Base-by-base conservation (phyloP, 2,888 invertebrate genomes). In the Iphiclides podalirius region DNA sequence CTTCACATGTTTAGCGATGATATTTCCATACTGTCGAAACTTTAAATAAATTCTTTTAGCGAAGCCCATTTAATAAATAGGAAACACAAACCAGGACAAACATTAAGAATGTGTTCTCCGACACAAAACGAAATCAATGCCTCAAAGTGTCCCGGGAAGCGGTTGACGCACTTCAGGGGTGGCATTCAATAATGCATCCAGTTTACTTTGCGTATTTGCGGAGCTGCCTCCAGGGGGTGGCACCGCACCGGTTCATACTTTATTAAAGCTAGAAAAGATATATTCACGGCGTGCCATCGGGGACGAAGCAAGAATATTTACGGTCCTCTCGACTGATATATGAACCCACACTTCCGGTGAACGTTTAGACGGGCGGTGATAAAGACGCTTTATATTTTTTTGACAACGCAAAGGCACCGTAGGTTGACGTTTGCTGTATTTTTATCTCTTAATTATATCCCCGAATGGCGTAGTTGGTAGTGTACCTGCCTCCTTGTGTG, bases 101-200 rank as follows among this genome's bases (percentile, higher is more conserved):
- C n/a, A n/a, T n/a, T n/a, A n/a, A n/a, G n/a, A n/a, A 20, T 20
- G 20, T 20, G 4, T 6, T 20, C 20, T 20, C 3, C 20, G 20
- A 20, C 20, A 45, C 49, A 58, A 54, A 50, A 56, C 8, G 3
- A 2, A 54, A 56, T 55, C 51, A 35, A 51, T 43, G 54, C 45
- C 49, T 39, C 47, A 50, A 53, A 52, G 49, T 54, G 54, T 52
- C 52, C 49, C 31, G 13, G 33, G 37, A 54, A 49, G 40, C 37
- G 39, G 45, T 38, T 33, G 48, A 63, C 61, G 61, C 57, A 57
- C 57, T n/a, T 55, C 64, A 59, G 67, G 63, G 77, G 76, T 58
- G 70, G 65, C 61, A 65, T 68, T 83, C 76, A 83, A 84, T 83
- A 82, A 82, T 82, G 76, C 72, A 82, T 68, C 64, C 64, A 57